These are phyloP conservation scores for Amiota minor DNA, from an alignment of 2,888 invertebrate species.

Conservation along the genomic window DNA sequence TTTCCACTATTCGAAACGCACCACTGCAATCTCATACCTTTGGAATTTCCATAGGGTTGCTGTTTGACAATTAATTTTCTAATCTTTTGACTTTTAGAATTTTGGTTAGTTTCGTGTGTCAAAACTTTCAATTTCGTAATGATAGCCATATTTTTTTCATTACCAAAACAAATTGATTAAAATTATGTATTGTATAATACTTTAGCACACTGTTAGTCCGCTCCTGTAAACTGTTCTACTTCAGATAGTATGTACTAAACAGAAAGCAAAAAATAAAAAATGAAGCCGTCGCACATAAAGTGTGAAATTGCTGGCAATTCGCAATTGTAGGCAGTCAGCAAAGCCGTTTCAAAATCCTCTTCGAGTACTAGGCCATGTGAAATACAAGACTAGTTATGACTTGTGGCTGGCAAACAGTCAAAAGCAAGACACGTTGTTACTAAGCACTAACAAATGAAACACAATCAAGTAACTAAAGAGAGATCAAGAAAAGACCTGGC, in stretches of 20 bases:
- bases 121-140: too few relatives aligned
- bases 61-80: too few relatives aligned
- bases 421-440: slow-evolving; percentile 5
- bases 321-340: slow-evolving; percentile 36
- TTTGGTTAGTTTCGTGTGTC: too few relatives aligned
- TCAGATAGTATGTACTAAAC: slow-evolving; percentile 3
- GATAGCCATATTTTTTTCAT: too few relatives aligned
- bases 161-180: neutral
- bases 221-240: slow-evolving; percentile 20
- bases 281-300: slow-evolving; percentile 69
- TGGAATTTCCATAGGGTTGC: too few relatives aligned
- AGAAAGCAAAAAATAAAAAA: slow-evolving; percentile 41
- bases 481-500: slow-evolving; percentile 14
- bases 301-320: slow-evolving; percentile 68
- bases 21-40: too few relatives aligned
- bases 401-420: slow-evolving; percentile 4
- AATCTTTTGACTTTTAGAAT: too few relatives aligned
- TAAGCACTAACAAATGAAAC: slow-evolving; percentile 5
- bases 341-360: neutral
- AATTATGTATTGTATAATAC: neutral
- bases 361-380: neutral
- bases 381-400: slow-evolving; percentile 26
- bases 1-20: too few relatives aligned
- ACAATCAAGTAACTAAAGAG: neutral
- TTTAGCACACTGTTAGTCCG: neutral